A percentile compares a stretch with the other conserved stretches of the same genome.
These are phyloP conservation scores for Trichonephila clavata DNA, from an alignment of 1,140 invertebrate species.

Conservation along the genomic window DNA sequence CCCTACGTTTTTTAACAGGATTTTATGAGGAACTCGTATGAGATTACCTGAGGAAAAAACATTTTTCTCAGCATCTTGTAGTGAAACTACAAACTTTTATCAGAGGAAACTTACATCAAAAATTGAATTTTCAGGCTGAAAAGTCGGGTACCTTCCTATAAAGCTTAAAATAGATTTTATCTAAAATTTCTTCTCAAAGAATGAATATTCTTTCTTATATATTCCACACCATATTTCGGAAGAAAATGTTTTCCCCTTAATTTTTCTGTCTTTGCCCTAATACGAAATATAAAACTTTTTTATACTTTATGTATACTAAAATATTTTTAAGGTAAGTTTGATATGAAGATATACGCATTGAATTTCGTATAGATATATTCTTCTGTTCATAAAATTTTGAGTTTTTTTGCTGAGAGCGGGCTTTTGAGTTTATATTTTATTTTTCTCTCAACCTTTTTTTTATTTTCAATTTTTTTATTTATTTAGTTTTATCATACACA, in stretches of 20 bases:
- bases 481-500: too few relatives aligned
- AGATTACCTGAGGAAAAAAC: neutral
- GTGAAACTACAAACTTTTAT: conserved; percentile 1
- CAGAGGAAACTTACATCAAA: conserved; percentile 14
- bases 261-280: neutral
- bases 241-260: neutral
- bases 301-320: too few relatives aligned
- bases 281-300: too few relatives aligned
- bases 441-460: too few relatives aligned
- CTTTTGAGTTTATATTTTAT: too few relatives aligned
- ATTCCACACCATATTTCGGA: too few relatives aligned
- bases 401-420: too few relatives aligned
- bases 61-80: neutral
- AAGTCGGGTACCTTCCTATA: neutral
- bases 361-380: too few relatives aligned
- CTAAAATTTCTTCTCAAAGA: neutral
- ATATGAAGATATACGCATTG: too few relatives aligned
- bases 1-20: neutral
- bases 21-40: neutral
- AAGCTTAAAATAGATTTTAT: conserved; percentile 5
- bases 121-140: conserved; percentile 54
- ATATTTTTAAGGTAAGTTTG: too few relatives aligned
- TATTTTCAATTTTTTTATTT: too few relatives aligned
- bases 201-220: neutral
- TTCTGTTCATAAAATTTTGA: too few relatives aligned